Base-by-base conservation (phyloP, 2,797 vertebrate genomes). In the Darevskia nairensis region DNA sequence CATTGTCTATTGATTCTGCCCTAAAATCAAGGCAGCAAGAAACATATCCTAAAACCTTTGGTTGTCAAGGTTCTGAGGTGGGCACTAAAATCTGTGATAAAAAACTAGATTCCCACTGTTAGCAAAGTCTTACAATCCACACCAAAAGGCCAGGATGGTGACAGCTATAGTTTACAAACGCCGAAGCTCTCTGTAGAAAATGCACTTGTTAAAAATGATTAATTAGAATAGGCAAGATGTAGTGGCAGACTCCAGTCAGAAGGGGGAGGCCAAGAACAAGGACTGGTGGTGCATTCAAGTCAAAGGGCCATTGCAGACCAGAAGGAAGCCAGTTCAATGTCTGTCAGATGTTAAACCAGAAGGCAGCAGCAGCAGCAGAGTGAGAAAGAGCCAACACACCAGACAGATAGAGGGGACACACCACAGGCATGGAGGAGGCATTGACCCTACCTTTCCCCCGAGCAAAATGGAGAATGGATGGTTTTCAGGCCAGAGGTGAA, bases 371-470 rank as follows among this genome's bases (percentile, higher is more conserved):
- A 35, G 35, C 35, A 41, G 93, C 55, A 81, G 94, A 89, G 77
- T 2, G 69, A 80, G 90, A 86, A 69, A 69, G 90, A 88, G 77
- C 44, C 88, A 92, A 35, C 10, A 75, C 8, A 82, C 21, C 61
- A 82, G 27, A 61, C 64, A 78, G 29, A 44, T 8, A 82, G 39
- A 64, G 88, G 69, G 9, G 64, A 88, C 88, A 93, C 90, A 89
- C 80, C 15, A 0, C 27, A 61, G 94, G 91, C 50, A 69, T 25
- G 23, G 61, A 94, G 93, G 84, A 89, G 95, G 94, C 86, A 94
- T 94, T 29, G 71, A 77, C 97, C 98, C 95, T 99, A 99, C 99
- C 99, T 99, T 97, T 99, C 98, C 98, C 98, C 98, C 80, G 97
- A 95, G 92, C 98, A 97, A 95, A 97, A 96, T 95, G 98, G 97